phyloP scores from a whole-genome alignment of 2,888 invertebrate species.

The Eugnorisma glareosa region DNA sequence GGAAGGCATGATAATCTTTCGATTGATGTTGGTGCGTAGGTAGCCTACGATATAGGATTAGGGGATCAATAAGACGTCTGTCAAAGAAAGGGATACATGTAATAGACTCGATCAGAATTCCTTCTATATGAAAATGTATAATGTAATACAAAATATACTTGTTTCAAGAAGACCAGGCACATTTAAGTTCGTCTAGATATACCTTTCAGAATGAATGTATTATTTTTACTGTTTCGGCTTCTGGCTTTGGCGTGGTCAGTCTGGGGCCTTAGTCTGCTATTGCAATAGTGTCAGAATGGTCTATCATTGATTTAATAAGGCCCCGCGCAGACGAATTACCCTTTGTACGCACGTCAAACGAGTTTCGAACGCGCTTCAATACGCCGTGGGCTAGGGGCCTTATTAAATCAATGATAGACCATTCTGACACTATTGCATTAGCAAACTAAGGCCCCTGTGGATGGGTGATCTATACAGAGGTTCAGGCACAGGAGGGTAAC shows the following conservation, averaged over 20 bases:
- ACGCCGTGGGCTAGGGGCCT: too few relatives aligned
- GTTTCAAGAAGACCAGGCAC: background rate
- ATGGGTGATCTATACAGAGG: background rate
- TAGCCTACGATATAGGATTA: background rate
- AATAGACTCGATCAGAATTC: conserved; percentile 2
- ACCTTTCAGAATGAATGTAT: background rate
- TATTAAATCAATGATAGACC: too few relatives aligned
- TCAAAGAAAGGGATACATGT: background rate
- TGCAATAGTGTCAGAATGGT: too few relatives aligned
- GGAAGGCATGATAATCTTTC: conserved; percentile 12
- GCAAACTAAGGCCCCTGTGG: too few relatives aligned
- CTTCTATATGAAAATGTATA: background rate
- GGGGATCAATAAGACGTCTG: conserved; percentile 14
- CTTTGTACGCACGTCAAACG: too few relatives aligned
- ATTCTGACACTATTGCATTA: too few relatives aligned
- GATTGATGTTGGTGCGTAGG: conserved; percentile 27
- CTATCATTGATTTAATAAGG: too few relatives aligned
- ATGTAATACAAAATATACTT: too few relatives aligned
- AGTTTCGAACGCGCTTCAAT: too few relatives aligned
- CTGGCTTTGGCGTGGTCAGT: too few relatives aligned
- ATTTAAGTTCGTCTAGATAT: background rate
- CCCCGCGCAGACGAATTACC: too few relatives aligned
- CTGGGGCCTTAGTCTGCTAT: too few relatives aligned
- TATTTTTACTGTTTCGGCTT: background rate
- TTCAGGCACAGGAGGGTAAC: background rate